Evolutionary conservation across 2,797 vertebrate genomes (phyloP), one percentile per base, ranked within the genome.

Genomic region (Aplochiton taeniatus): DNA sequence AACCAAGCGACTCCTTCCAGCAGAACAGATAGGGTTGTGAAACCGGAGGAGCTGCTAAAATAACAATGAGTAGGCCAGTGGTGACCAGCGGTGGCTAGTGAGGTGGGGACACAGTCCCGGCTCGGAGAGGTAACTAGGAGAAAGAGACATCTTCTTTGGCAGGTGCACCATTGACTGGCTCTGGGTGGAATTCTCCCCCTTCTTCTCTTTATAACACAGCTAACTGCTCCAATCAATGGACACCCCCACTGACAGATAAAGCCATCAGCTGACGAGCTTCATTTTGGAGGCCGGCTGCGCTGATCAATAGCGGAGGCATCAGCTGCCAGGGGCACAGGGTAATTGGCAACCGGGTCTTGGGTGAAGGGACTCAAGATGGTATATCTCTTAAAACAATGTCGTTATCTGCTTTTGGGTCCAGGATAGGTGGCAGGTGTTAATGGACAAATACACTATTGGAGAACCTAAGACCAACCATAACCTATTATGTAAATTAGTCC

Each of bases 261-360:
- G 87, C 80, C 83, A 85, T 91, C 88, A 89, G 76, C 83, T 83
- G 83, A 78, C 63, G 53, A 87, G 75, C 61, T 62, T 65, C 78
- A 81, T 85, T n/a, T 83, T 75, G 77, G 68, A 70, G 69, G 48
- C 62, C 68, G 65, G 78, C 70, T 63, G 49, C 66, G 47, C 20
- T 45, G 74, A 91, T 93, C 88, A 87, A 91, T 91, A 88, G 6
- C 0, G 14, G 60, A 84, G 80, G 76, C 79, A 86, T 85, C 78
- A 86, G 83, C 82, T 86, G 83, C 77, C 73, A 62, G 61, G 65
- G 75, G 55, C 68, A 11, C 9, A 64, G 19, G 61, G 20, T 53
- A 63, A 31, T 31, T 3, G 31, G 58, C 56, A 55, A 17, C 13
- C 14, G 48, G 14, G 41, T 19, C 19, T 49, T 14, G 47, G 10